Percentiles rank a stretch among this genome's conserved stretches.
phyloP scores from a whole-genome alignment of 2,113 vertebrate genomes.

The Hiodon alosoides region DNA sequence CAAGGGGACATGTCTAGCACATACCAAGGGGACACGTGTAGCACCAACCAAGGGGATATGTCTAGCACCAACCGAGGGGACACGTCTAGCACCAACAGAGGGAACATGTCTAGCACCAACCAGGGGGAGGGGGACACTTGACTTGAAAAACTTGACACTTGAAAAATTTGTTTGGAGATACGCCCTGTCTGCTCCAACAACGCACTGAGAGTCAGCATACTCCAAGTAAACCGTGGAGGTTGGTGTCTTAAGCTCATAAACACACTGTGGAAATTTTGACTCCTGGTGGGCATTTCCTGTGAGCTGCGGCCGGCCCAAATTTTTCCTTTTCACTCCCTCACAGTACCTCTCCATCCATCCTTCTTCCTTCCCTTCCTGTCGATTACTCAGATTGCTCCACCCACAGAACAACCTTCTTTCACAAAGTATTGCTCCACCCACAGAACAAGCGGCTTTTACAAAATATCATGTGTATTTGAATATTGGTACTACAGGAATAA shows the following conservation, averaged over 20 bases:
- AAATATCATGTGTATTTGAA: too few species aligned
- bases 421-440: too few species aligned
- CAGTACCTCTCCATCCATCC: not conserved
- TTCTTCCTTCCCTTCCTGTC: not conserved
- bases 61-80: too few species aligned
- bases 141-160: too few species aligned
- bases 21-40: too few species aligned
- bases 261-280: constrained; percentile 37
- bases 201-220: not conserved
- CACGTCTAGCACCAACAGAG: not conserved
- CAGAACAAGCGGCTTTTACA: too few species aligned
- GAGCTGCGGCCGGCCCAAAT: constrained; percentile 44
- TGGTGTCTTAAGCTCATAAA: constrained; percentile 32
- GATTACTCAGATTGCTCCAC: not conserved
- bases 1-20: too few species aligned
- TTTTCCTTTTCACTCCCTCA: not conserved
- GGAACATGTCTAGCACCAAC: too few species aligned
- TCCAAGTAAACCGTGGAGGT: constrained; percentile 10
- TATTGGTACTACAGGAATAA: too few species aligned
- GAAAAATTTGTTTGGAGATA: not conserved
- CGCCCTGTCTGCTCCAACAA: not conserved
- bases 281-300: constrained; percentile 52
- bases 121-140: too few species aligned
- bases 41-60: too few species aligned
- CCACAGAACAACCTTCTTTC: constrained; percentile 21